These are phyloP conservation scores for Parascotia fuliginaria DNA, from an alignment of 2,888 invertebrate species.

Conservation along the genomic window DNA sequence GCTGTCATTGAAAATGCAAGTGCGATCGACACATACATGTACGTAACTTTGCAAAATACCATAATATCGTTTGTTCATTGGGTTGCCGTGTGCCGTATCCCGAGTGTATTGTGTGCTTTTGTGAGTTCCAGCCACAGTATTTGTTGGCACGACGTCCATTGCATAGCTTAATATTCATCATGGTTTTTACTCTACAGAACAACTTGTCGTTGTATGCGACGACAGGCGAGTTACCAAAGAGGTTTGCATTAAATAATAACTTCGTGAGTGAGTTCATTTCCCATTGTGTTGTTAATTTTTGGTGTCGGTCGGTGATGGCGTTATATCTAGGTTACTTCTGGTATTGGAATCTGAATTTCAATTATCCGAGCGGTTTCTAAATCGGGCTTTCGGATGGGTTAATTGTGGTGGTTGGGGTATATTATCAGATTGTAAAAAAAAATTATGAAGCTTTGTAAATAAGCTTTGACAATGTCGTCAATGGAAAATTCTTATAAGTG, in stretches of 20 bases:
- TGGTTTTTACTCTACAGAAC: conserved; percentile 75
- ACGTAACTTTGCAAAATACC: conserved; percentile 45
- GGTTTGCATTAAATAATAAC: conserved; percentile 57
- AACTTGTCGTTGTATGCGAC: conserved; percentile 63
- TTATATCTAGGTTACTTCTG: conserved; percentile 36
- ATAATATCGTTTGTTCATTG: conserved; percentile 52
- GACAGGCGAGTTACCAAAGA: conserved; percentile 53
- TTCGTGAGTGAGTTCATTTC: conserved; percentile 78
- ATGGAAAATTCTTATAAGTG: conserved; percentile 19
- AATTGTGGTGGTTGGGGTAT: conserved; percentile 46
- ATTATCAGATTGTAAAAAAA: conserved; percentile 14
- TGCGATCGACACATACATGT: conserved; percentile 41
- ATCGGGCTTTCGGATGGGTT: conserved; percentile 36
- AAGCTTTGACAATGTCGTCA: conserved; percentile 28
- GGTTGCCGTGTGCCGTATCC: conserved; percentile 49
- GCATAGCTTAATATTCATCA: conserved; percentile 62
- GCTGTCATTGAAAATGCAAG: conserved; percentile 65
- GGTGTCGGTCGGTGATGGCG: conserved; percentile 72
- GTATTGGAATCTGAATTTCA: conserved; percentile 32
- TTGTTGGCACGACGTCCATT: conserved; percentile 56
- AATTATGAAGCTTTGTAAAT: conserved; percentile 45
- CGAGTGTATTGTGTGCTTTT: conserved; percentile 56
- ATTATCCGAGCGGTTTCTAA: conserved; percentile 40
- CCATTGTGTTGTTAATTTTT: conserved; percentile 77
- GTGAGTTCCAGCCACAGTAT: conserved; percentile 47